Evolutionary conservation across 1,140 invertebrate genomes (phyloP), one percentile per base, ranked within the genome.

Genomic region (Lepeophtheirus salmonis): DNA sequence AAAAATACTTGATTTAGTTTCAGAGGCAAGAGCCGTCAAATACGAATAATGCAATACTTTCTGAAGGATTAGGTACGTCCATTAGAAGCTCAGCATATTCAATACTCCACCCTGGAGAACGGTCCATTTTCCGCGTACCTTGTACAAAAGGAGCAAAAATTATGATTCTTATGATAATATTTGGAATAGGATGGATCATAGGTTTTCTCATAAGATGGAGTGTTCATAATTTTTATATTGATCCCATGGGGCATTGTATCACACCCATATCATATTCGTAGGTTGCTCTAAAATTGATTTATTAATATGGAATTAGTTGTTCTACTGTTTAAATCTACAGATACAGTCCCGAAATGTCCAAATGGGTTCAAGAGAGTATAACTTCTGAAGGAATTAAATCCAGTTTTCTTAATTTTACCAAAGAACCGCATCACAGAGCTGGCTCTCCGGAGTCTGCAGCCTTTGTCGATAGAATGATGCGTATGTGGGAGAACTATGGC

Each of bases 181-280:
- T 57, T 16, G 55, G 55, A 3, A n/a, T 57, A 12, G 22, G 23
- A 18, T 24, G 55, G 22, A 57, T 57, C 21, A 25, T 57, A 13
- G 55, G 55, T 14, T 57, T 57, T 21, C 16, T 57, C 20, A 17
- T 25, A 2, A 20, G 55, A 57, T 57, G 55, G 55, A 23, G 55
- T 2, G 22, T 57, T 2, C 55, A 57, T 25, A 20, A 21, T 18
- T 41, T 24, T 41, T 57, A 26, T n/a, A 25, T 57, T 3, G 55
- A 57, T 21, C 55, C 55, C 17, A 24, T 17, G 26, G 55, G 55
- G 12, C 55, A 57, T n/a, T 57, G 55, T 23, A 21, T 57, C n/a
- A 57, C 55, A 10, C 55, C 55, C 13, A 16, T 57, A 23, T 23
- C 55, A 41, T 57, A 26, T 57, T 25, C 21, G 23, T 57, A 30